These are phyloP conservation scores for Panthera uncia DNA, from an alignment of 2,113 vertebrate genomes.

Conservation along the genomic window DNA sequence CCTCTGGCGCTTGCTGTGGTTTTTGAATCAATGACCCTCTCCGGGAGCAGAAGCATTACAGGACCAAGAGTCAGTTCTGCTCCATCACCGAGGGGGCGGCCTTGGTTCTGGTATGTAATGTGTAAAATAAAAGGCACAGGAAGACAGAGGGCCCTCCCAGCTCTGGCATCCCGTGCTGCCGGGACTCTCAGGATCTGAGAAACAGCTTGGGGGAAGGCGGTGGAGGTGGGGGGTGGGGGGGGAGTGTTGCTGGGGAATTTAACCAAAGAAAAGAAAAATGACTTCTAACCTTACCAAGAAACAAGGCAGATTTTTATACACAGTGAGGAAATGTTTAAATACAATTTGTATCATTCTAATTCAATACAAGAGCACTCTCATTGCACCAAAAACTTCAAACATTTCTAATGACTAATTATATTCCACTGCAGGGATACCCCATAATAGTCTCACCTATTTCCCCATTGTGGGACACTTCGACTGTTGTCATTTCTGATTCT, in stretches of 20 bases:
- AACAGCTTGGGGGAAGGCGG: not conserved
- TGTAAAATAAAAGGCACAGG: not conserved
- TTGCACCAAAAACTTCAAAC: slow-evolving; percentile 38
- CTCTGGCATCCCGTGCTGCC: not conserved
- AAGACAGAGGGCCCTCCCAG: not conserved
- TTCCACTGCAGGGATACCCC: not conserved
- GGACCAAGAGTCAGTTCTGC: not conserved
- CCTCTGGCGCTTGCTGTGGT: not conserved
- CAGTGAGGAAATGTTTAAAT: slow-evolving; percentile 31
- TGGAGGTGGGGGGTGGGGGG: accelerated
- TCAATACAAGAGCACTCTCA: slow-evolving; percentile 18
- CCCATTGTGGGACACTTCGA: not conserved
- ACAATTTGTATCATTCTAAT: slow-evolving; percentile 14
- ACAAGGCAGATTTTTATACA: slow-evolving; percentile 43
- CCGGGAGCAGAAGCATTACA: not conserved
- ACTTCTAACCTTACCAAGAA: slow-evolving; percentile 31
- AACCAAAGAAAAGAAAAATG: slow-evolving; percentile 11
- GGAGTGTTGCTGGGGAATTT: not conserved
- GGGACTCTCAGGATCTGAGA: not conserved
- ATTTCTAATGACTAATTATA: slow-evolving; percentile 39
- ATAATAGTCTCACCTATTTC: slow-evolving; percentile 42
- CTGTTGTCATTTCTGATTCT: slow-evolving; percentile 49
- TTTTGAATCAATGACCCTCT: not conserved
- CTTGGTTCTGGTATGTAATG: not conserved
- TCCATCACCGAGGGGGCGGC: not conserved